Base-by-base conservation (phyloP, 64 coral and sea anemone genomes). In the Acropora tenuis region DNA sequence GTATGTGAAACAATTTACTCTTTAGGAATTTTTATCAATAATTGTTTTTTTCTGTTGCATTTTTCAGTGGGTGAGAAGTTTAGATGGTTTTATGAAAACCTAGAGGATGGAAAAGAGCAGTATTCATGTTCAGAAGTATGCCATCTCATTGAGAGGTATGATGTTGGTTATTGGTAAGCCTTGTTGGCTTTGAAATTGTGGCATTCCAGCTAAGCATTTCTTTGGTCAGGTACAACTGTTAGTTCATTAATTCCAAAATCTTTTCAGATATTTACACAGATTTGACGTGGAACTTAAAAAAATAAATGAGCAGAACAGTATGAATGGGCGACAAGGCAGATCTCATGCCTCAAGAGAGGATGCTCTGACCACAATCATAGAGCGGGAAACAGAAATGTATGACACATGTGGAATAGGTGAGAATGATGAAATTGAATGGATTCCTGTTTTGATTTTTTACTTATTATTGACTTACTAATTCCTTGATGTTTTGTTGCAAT, bases 41-140 rank as follows among this genome's bases (percentile, higher is more conserved):
- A 30, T 30, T 30, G 71, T 53, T 42, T 79, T 44, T 53, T 55
- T 55, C 10, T 7, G 10, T 55, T 55, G 8, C 16, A 3, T 61
- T 80, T 69, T 86, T 7, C 49, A 93, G 91, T 87, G 79, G 91
- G 91, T 73, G 91, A 93, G 58, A 93, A 93, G 76, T 93, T 77
- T 45, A 76, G 91, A 77, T 93, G 91, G 91, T 93, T 93, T 87
- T 87, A 55, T 87, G 91, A 93, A n/a, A 84, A 93, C 48, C 41
- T 93, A 79, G 91, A 87, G 41, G 83, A 93, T 15, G 86, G 19
- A 47, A 93, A 93, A 20, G 16, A 47, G 48, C 75, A 60, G 18
- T 93, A 93, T 87, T 49, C 91, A 3, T 66, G 74, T 52, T 49
- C 61, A 58, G 91, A 93, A 87, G 76, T 93, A 43, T 69, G 91